Base-by-base conservation (phyloP, 92 coral and sea anemone species). In the Desmophyllum pertusum region DNA sequence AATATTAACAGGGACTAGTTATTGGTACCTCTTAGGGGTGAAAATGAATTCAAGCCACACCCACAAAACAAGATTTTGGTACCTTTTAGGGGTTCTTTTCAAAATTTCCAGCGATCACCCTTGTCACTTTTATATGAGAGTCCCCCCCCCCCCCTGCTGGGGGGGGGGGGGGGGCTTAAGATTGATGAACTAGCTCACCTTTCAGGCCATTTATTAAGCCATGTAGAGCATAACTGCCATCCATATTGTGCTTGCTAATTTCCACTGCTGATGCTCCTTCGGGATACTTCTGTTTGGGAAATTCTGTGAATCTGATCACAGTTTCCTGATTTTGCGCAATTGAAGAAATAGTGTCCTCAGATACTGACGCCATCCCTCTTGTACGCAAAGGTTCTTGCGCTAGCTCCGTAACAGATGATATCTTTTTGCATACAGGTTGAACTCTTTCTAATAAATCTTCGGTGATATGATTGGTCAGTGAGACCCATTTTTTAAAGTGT, bases 401-500 rank as follows among this genome's bases (percentile, higher is more conserved):
- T 5, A 84, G 85, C 27, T 94, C 94, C 33, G 97, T 92, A 17
- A 94, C 98, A 10, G 99, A 92, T 2, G 98, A 94, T 8, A 96
- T 93, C 70, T 89, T 93, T 42, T 89, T 87, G 85, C 95, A 87
- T 30, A 29, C 66, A 25, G 99, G 99, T 25, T 96, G 91, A 79
- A 96, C 36, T 86, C 93, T 85, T 63, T 88, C 92, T 84, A 96
- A 75, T 40, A 94, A 69, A 18, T 82, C 70, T 61, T 90, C 81
- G 10, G 95, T 90, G 33, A 94, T 87, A 75, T 91, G 89, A 79
- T 83, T 92, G 2, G 98, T 92, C 37, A 96, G 81, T 0, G 99
- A 96, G 19, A 96, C 91, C 99, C 99, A 96, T 70, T 94, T 96
- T 77, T 92, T 92, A 39, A 92, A 79, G 86, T 87, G 91, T 39